Evolutionary conservation across 1,140 invertebrate genomes (phyloP).

Genomic region (Cylas formicarius): DNA sequence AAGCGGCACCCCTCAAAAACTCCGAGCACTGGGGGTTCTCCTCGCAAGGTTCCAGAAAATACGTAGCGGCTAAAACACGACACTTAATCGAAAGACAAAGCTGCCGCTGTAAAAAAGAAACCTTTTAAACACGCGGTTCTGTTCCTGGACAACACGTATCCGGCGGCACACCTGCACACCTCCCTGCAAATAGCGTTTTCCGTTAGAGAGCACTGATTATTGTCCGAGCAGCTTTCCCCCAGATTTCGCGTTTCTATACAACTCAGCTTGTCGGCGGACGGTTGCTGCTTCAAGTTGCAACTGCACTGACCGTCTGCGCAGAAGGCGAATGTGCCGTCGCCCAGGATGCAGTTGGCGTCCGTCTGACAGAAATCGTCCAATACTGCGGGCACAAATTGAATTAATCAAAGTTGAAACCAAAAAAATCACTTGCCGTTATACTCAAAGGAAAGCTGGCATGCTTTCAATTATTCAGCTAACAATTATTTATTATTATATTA

Average conservation of each 20-base stretch:
- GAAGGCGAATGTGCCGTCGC: slow-evolving; percentile 18
- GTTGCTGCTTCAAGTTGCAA: slow-evolving; percentile 18
- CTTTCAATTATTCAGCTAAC: no score
- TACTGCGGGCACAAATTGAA: slow-evolving; percentile 20
- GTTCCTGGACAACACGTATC: slow-evolving; percentile 22
- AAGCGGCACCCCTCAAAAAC: slow-evolving; percentile 20
- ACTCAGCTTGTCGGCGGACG: slow-evolving; percentile 13
- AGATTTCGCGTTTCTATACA: slow-evolving; percentile 19
- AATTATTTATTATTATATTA: no score
- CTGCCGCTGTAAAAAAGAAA: slow-evolving; percentile 7
- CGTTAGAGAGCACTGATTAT: slow-evolving; percentile 19
- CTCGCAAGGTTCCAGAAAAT: slow-evolving; percentile 23
- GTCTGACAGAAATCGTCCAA: slow-evolving; percentile 21
- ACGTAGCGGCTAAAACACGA: slow-evolving; percentile 23
- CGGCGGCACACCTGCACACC: slow-evolving; percentile 19
- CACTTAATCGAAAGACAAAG: not conserved
- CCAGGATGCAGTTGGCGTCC: slow-evolving; percentile 21
- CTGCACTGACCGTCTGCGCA: slow-evolving; percentile 21
- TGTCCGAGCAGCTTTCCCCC: slow-evolving; percentile 19
- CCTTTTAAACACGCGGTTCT: slow-evolving; percentile 22
- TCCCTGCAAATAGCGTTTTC: slow-evolving; percentile 19
- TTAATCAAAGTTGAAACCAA: not conserved
- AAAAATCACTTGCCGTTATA: not conserved
- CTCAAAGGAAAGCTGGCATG: not conserved
- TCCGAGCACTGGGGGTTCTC: slow-evolving; percentile 26